A percentile compares a stretch with the other conserved stretches of the same genome.
Evolutionary conservation across 2,113 vertebrate genomes (phyloP).

Genomic region (Lates calcarifer): DNA sequence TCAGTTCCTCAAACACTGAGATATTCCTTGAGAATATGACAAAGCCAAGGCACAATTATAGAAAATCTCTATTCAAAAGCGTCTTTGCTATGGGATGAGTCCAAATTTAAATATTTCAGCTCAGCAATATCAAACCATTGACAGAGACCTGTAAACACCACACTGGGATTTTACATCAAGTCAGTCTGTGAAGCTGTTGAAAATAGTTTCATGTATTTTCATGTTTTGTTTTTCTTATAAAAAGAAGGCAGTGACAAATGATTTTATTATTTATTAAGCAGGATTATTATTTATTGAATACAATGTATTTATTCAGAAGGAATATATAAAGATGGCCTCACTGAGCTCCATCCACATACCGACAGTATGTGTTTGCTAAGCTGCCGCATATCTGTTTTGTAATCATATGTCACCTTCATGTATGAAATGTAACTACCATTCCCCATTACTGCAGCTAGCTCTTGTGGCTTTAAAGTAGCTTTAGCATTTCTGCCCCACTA

Average conservation of each 20-base stretch:
- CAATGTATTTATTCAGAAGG: background rate
- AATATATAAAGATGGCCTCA: background rate
- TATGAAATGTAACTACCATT: background rate
- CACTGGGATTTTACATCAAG: background rate
- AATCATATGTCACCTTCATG: constrained; percentile 24
- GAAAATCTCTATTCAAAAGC: constrained; percentile 60
- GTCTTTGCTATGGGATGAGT: constrained; percentile 53
- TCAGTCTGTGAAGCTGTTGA: background rate
- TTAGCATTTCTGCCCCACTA: background rate
- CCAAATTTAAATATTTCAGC: constrained; percentile 54
- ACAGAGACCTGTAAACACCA: constrained; percentile 34
- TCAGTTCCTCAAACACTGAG: constrained; percentile 54
- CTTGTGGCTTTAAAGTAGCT: constrained; percentile 27
- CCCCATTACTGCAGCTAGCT: background rate
- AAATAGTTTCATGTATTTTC: background rate
- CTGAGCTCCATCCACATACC: background rate
- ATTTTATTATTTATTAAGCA: no score
- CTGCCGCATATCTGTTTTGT: constrained; percentile 10
- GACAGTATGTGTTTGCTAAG: background rate
- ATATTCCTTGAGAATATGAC: constrained; percentile 53
- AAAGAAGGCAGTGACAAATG: background rate
- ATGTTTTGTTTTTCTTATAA: background rate
- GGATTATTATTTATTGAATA: no score
- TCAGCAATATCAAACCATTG: constrained; percentile 42
- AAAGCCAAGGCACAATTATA: constrained; percentile 41